Conservation (phyloP, 2,797 vertebrate genomes). For the Xenops minutus region DNA sequence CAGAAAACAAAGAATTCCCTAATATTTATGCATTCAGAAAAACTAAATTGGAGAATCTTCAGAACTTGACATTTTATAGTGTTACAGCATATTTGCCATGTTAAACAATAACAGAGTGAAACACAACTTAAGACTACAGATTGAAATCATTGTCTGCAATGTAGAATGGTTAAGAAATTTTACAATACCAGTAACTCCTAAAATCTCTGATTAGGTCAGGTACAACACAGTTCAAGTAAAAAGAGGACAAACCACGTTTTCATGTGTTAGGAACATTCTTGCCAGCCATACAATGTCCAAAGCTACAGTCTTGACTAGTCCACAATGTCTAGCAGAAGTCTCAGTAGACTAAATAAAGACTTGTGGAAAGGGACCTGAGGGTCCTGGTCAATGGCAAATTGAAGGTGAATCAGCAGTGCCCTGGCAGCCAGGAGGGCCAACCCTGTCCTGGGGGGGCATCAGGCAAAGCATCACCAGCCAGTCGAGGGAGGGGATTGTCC, state of each 20-base stretch:
- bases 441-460: rapidly evolving
- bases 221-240: not conserved
- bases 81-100: not conserved
- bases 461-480: rapidly evolving
- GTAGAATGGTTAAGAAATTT: not conserved
- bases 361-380: not conserved
- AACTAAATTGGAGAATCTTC: not conserved
- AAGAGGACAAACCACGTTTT: not conserved
- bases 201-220: not conserved
- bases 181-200: not conserved
- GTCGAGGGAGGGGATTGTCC: not conserved
- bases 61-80: not conserved
- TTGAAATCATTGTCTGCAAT: not conserved
- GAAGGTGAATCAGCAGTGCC: not conserved
- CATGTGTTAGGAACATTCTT: rapidly evolving
- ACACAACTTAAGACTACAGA: not conserved
- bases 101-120: not conserved
- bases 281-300: not conserved
- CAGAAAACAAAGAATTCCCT: not conserved
- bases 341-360: not conserved
- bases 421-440: not conserved
- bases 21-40: not conserved
- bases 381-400: not conserved
- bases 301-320: not conserved
- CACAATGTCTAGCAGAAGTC: not conserved